Percentiles rank a stretch among this genome's conserved stretches.
Evolutionary conservation across 2,797 vertebrate species (phyloP).

Genomic region (Melanotaenia pygmaea): DNA sequence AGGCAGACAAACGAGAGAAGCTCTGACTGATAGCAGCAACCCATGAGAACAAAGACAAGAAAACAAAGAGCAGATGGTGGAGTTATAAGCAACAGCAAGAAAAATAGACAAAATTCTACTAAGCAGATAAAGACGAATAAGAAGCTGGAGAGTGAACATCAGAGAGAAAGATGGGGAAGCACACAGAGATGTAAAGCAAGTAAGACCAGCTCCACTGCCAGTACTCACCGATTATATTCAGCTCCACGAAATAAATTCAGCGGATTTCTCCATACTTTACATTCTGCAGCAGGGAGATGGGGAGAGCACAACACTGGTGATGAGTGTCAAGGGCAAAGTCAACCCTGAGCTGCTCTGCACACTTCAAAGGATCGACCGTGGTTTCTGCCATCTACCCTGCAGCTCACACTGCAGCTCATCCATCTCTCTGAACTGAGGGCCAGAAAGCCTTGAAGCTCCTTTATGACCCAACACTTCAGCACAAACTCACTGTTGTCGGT

Average conservation of each 20-base stretch:
- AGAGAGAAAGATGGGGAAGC: background rate
- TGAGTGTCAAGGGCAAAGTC: conserved; percentile 40
- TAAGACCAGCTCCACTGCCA: background rate
- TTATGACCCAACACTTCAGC: conserved; percentile 11
- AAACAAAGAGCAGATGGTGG: background rate
- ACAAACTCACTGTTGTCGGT: conserved; percentile 6
- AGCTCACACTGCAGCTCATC: conserved; percentile 21
- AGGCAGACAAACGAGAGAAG: conserved; percentile 13
- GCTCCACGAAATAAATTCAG: conserved; percentile 97
- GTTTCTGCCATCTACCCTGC: conserved; percentile 19
- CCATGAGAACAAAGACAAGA: background rate
- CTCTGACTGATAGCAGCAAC: conserved; percentile 6
- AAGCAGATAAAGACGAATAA: background rate
- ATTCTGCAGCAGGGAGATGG: conserved; percentile 87
- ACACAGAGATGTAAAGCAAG: background rate
- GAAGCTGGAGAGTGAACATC: background rate
- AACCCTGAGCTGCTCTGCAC: conserved; percentile 23
- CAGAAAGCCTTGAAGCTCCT: conserved; percentile 21
- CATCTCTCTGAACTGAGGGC: conserved; percentile 27
- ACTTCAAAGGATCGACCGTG: conserved; percentile 39
- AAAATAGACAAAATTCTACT: background rate
- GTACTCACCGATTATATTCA: conserved; percentile 96
- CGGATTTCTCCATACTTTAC: conserved; percentile 99
- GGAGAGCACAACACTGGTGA: conserved; percentile 35
- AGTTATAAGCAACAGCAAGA: background rate